Percentiles rank a stretch among this genome's conserved stretches.
Evolutionary conservation across 2,888 invertebrate genomes (phyloP).

Genomic region (Gastracanthus pulcherrimus): DNA sequence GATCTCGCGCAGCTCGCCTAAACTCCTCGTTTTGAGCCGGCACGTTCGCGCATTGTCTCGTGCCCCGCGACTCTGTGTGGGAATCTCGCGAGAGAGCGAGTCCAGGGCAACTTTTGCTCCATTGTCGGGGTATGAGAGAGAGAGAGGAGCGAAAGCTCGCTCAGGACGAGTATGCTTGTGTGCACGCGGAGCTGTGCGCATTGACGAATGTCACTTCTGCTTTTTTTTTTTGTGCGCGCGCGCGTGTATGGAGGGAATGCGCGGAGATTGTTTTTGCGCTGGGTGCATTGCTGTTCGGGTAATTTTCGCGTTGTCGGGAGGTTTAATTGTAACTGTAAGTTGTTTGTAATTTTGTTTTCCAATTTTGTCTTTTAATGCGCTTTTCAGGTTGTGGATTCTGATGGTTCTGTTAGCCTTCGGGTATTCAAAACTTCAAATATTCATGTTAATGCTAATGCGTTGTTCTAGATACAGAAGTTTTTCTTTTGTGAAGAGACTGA

Average conservation of each 20-base stretch:
- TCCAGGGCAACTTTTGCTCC: constrained; percentile 54
- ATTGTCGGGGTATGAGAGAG: no score
- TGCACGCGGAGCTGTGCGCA: not conserved
- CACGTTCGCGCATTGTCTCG: constrained; percentile 64
- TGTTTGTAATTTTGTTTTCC: not conserved
- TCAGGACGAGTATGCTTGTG: not conserved
- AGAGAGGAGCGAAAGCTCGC: constrained; percentile 50
- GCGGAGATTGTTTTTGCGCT: not conserved
- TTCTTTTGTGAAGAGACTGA: no score
- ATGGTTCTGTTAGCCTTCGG: no score
- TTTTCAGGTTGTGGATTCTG: no score
- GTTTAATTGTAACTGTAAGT: not conserved
- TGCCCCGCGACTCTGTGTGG: constrained; percentile 16
- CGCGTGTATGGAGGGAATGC: not conserved
- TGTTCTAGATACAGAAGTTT: no score
- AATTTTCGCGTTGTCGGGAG: not conserved
- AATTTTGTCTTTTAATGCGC: no score
- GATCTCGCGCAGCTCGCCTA: constrained; percentile 28
- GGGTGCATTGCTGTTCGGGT: no score
- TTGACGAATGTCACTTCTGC: not conserved
- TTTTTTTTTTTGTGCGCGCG: not conserved
- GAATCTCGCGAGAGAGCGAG: constrained; percentile 32
- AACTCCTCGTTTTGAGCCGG: constrained; percentile 60
- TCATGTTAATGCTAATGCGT: no score
- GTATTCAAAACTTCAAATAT: no score